Base-by-base conservation (phyloP, 2,888 invertebrate species). In the Idaea biselata region DNA sequence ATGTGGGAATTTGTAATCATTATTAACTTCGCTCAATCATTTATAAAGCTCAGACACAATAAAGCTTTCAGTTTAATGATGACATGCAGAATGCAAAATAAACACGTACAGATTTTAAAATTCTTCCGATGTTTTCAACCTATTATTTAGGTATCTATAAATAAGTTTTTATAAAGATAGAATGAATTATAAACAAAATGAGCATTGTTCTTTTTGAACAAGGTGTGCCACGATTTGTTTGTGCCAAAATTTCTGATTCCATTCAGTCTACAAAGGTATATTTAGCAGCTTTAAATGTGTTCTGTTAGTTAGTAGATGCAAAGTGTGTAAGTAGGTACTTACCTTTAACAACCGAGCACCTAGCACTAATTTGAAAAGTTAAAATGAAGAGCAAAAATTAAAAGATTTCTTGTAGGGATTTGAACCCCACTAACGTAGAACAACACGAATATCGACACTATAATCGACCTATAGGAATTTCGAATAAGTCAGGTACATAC, bases 1-100 rank as follows among this genome's bases (percentile, higher is more conserved):
- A 3, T 33, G 44, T 44, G 6, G 44, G 44, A 44, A 44, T 44
- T 44, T 44, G 14, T 44, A 44, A 14, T 5, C 25, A 25, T 5
- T 44, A 44, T 32, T 32, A 32, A 32, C 11, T 2, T 32, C 6
- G 1, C 32, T 32, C 32, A 62, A 65, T 68, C 70, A 44, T 44
- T 44, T 44, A 44, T 44, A 44, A 44, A 44, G 44, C 44, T 44
- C 44, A 8, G 8, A 54, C 55, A 55, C 16, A n/a, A 18, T n/a
- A 33, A 33, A 33, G 16, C 44, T 58, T 56, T 6, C 11, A 58
- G 54, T 6, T 18, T 53, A 53, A 17, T 61, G 25, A 53, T 18
- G 17, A 58, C 44, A 44, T 44, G 14, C 55, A 62, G 31, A 55
- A 53, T 16, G 55, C n/a, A n/a, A 17, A 17, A 17, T 62, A 16